Base-by-base conservation (phyloP, 2,797 vertebrate genomes). In the Brachymystax lenok region DNA sequence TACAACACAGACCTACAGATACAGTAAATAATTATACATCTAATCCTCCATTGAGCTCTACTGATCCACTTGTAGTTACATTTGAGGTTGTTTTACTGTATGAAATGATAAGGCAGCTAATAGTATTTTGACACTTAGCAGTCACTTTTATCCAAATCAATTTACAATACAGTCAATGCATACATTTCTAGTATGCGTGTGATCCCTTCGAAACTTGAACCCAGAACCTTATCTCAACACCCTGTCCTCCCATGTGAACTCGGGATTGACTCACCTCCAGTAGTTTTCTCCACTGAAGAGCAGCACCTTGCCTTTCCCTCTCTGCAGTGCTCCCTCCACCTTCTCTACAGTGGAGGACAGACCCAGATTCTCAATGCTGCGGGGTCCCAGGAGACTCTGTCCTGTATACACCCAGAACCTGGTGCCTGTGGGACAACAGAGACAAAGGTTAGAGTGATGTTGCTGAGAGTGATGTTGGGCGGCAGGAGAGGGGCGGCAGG, bases 371-470 rank as follows among this genome's bases (percentile, higher is more conserved):
- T 97, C 95, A 0, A 98, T 91, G 69, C 93, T 89, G 59, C 96
- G 95, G 2, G 98, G 97, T 33, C 98, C 97, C 76, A 96, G 85
- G 51, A 92, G 35, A 0, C 74, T 93, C 5, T 88, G 19, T 28
- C 94, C 97, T 0, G 94, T 95, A 88, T 96, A 97, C 77, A 96
- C 96, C 97, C 97, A 99, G 92, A 99, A 97, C 82, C 93, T 91
- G 67, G 82, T 93, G 19, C 95, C 98, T 97, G 71, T 46, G 40
- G 46, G 52, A n/a, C 17, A n/a, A 28, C 21, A 12, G 46, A 78
- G 27, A 78, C 77, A 1, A 0, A 80, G 75, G 33, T 35, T 70
- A 2, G n/a, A 2, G 8, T n/a, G 68, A 28, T 28, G 28, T 2
- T 28, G 2, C 28, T 28, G 2, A 2, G 28, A 28, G 33, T 28